These are phyloP conservation scores for Cheilosia vulpina DNA, from an alignment of 2,888 invertebrate genomes.

Conservation along the genomic window DNA sequence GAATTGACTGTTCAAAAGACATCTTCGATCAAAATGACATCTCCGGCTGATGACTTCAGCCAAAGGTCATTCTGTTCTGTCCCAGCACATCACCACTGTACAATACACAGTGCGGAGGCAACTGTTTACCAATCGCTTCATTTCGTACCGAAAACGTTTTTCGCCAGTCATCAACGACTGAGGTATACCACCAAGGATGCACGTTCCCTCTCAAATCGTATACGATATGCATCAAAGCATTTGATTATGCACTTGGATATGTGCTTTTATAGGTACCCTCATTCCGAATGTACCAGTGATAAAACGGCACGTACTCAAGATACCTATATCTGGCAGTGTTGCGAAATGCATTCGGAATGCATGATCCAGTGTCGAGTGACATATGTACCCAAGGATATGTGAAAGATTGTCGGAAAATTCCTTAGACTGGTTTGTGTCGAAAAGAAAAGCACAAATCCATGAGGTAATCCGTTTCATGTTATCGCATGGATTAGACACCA, in stretches of 20 bases:
- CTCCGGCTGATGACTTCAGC: no score
- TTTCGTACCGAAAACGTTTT: conserved; percentile 3
- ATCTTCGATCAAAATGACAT: no score
- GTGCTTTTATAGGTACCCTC: conserved; percentile 7
- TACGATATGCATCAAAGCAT: conserved; percentile 30
- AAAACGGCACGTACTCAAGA: conserved; percentile 17
- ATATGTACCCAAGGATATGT: conserved; percentile 18
- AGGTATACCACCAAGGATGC: conserved; percentile 10
- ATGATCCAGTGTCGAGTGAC: conserved; percentile 6
- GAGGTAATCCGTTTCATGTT: not conserved
- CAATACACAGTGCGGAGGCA: not conserved
- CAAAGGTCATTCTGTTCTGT: no score
- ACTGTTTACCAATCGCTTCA: not conserved
- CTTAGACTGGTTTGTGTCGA: not conserved
- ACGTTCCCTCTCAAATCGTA: conserved; percentile 9
- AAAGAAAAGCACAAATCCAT: not conserved
- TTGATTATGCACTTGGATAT: conserved; percentile 32
- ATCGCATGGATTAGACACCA: conserved; percentile 12
- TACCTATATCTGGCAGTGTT: not conserved
- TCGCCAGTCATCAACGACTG: not conserved
- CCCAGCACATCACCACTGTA: not conserved
- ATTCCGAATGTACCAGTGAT: conserved; percentile 10
- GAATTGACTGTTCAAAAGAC: no score
- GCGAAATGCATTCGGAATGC: conserved; percentile 14
- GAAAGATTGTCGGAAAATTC: not conserved